Conservation (phyloP, 37 sponge, comb jelly and placozoan species). For the Agelas oroides region DNA sequence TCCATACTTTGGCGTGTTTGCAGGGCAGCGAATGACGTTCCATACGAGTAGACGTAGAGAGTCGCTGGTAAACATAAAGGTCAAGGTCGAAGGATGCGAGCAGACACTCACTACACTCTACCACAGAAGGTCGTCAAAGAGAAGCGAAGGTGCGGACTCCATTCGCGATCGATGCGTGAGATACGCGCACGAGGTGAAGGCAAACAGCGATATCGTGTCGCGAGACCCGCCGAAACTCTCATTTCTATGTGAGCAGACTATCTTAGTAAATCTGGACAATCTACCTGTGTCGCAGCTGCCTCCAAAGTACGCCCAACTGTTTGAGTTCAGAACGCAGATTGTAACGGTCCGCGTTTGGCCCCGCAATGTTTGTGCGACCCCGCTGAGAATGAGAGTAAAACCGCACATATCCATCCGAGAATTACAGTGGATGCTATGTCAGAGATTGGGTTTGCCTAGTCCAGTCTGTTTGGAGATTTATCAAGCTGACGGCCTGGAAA, state of each 20-base stretch:
- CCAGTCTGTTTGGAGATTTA: constrained; percentile 43
- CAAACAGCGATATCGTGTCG: not conserved
- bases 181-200: constrained; percentile 42
- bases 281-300: constrained; percentile 35
- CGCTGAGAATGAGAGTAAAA: constrained; percentile 47
- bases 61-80: constrained; percentile 18
- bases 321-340: constrained; percentile 8
- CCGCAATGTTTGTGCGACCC: not conserved
- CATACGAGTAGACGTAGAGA: constrained; percentile 21
- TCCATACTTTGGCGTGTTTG: constrained; percentile 72
- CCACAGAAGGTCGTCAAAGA: constrained; percentile 5
- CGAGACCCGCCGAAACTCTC: constrained; percentile 31
- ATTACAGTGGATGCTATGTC: constrained; percentile 67
- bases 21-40: constrained; percentile 63
- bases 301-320: not conserved
- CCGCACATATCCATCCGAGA: constrained; percentile 42
- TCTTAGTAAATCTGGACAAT: constrained; percentile 35
- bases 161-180: constrained; percentile 58
- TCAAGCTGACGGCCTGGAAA: constrained; percentile 21
- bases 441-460: constrained; percentile 15
- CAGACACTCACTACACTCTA: constrained; percentile 17
- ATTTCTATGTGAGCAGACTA: constrained; percentile 61
- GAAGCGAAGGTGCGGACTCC: not conserved
- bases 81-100: constrained; percentile 40
- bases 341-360: constrained; percentile 49